Evolutionary conservation across 2,113 vertebrate genomes (phyloP).

Genomic region (Chaenocephalus aceratus): DNA sequence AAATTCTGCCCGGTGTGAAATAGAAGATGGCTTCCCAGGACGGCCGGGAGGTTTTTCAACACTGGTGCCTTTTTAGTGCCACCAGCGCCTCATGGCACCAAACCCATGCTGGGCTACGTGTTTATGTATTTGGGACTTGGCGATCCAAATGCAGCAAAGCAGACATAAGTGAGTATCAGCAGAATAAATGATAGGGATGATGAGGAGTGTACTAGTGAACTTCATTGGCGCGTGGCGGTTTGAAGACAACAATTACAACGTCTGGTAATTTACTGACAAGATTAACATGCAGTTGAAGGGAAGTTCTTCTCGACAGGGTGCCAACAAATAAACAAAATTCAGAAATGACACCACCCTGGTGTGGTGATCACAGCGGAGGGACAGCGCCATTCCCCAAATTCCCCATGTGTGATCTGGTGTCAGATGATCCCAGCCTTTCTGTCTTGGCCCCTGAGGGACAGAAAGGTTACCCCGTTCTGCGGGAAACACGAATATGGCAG

Average conservation of each 20-base stretch:
- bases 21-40: conserved; percentile 78
- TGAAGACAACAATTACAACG: conserved; percentile 57
- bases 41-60: conserved; percentile 73
- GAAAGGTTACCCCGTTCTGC: conserved; percentile 77
- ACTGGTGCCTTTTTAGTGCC: conserved; percentile 76
- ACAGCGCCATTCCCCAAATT: conserved; percentile 85
- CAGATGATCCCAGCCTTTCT: conserved; percentile 73
- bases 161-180: conserved; percentile 1
- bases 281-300: conserved; percentile 94
- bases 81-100: conserved; percentile 67
- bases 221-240: conserved; percentile 57
- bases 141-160: conserved; percentile 17
- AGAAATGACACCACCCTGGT: conserved; percentile 82
- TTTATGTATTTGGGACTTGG: conserved; percentile 63
- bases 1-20: conserved; percentile 79
- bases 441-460: conserved; percentile 56
- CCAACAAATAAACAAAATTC: conserved; percentile 98
- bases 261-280: conserved; percentile 88
- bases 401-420: conserved; percentile 77
- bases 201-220: not conserved
- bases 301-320: conserved; percentile 91
- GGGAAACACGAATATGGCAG: conserved; percentile 73
- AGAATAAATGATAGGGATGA: conserved; percentile 14
- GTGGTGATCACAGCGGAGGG: conserved; percentile 55
- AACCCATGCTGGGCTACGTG: conserved; percentile 41